Conservation (phyloP, 2,113 vertebrate species). For the Chrysemys picta region DNA sequence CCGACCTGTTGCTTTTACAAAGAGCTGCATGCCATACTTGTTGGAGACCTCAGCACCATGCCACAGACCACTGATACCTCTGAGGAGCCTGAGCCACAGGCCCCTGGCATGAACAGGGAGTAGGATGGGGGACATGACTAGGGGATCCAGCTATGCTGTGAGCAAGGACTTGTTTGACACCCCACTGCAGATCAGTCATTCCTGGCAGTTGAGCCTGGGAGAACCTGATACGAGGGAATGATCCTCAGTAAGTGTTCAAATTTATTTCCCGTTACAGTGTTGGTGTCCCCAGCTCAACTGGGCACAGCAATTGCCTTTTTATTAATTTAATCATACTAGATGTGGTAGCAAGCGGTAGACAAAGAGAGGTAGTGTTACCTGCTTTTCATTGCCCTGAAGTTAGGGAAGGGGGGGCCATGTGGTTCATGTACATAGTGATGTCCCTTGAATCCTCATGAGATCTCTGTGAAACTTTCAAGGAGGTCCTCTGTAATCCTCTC, state of each 20-base stretch:
- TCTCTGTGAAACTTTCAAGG: no score
- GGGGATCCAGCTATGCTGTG: neutral
- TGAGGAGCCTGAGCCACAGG: neutral
- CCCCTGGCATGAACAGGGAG: neutral
- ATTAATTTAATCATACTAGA: neutral
- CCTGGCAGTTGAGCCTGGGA: neutral
- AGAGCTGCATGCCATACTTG: neutral
- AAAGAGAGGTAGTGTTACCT: neutral
- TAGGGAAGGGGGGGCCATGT: neutral
- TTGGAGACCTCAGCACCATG: no score
- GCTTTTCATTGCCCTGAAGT: neutral
- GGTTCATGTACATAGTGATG: neutral
- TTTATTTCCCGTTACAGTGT: neutral
- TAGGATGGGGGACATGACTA: rapidly evolving
- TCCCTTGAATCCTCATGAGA: neutral
- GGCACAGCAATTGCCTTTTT: neutral
- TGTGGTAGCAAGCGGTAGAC: neutral
- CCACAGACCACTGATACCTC: no score
- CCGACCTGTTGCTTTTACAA: neutral
- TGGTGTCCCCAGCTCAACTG: neutral
- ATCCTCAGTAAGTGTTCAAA: no score
- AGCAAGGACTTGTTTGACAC: neutral
- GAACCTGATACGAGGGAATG: no score
- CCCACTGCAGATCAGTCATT: neutral
- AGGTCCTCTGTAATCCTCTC: no score